phyloP scores from a whole-genome alignment of 2,797 vertebrate species.

The Mallotus villosus region DNA sequence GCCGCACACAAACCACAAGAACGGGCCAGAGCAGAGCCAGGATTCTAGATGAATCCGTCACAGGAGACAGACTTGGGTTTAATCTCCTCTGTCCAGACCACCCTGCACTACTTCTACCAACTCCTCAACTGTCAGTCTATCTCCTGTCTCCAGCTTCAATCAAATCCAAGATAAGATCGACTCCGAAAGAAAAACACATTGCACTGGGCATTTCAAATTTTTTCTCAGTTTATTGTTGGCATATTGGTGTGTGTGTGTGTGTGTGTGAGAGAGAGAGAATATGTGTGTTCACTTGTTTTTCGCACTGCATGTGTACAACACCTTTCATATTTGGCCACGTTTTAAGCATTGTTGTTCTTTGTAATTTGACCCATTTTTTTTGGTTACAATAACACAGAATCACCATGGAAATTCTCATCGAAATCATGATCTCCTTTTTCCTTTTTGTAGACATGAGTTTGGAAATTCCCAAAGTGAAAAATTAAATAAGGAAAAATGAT shows the following conservation, averaged over 20 bases:
- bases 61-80: no score
- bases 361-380: slow-evolving; percentile 59
- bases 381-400: slow-evolving; percentile 77
- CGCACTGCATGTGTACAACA: slow-evolving; percentile 58
- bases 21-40: no score
- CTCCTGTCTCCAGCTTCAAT: no score
- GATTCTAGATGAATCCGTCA: no score
- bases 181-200: slow-evolving; percentile 41
- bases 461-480: slow-evolving; percentile 66
- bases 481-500: slow-evolving; percentile 55
- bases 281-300: slow-evolving; percentile 52
- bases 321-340: slow-evolving; percentile 55
- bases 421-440: slow-evolving; percentile 63
- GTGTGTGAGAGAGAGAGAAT: slow-evolving; percentile 48
- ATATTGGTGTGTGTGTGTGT: slow-evolving; percentile 60
- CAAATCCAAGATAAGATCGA: no score
- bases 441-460: slow-evolving; percentile 72
- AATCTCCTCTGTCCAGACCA: no score
- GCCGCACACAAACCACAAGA: no score
- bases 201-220: slow-evolving; percentile 43
- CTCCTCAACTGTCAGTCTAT: no score
- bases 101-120: no score
- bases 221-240: slow-evolving; percentile 73
- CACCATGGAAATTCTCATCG: slow-evolving; percentile 67
- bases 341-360: slow-evolving; percentile 37